Evolutionary conservation across 1,140 invertebrate genomes (phyloP).

Genomic region (Leptinotarsa defecta): DNA sequence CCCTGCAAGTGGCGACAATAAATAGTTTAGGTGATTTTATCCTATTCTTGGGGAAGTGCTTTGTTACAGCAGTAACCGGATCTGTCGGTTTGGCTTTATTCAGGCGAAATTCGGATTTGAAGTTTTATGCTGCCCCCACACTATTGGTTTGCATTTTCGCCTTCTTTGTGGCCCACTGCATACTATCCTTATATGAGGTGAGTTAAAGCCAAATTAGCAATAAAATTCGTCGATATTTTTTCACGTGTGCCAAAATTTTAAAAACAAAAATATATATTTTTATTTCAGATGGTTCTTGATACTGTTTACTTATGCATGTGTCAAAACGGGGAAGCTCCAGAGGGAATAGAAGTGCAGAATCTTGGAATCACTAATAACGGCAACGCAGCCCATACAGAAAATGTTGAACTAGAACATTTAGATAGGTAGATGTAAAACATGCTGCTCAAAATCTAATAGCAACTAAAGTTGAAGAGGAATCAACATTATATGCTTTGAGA

Average conservation of each 20-base stretch:
- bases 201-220: conserved; percentile 33
- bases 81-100: conserved; percentile 75
- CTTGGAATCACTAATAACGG: conserved; percentile 60
- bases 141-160: conserved; percentile 86
- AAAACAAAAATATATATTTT: not conserved
- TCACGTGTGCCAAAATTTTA: not conserved
- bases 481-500: too few relatives aligned
- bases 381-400: conserved; percentile 51
- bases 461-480: too few relatives aligned
- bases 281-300: conserved; percentile 88
- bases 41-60: conserved; percentile 89
- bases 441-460: not conserved
- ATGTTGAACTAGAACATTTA: conserved; percentile 48
- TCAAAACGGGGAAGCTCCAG: conserved; percentile 68
- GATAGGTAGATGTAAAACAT: conserved; percentile 33
- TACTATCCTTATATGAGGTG: conserved; percentile 93
- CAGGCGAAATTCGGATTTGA: conserved; percentile 70
- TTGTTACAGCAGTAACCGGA: conserved; percentile 80
- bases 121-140: conserved; percentile 85
- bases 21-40: conserved; percentile 95
- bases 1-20: conserved; percentile 85
- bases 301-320: conserved; percentile 94
- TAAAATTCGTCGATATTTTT: conserved; percentile 6
- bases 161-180: conserved; percentile 91
- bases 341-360: conserved; percentile 56